These are phyloP conservation scores for Hypolimnas misippus DNA, from an alignment of 2,888 invertebrate genomes.

Conservation along the genomic window DNA sequence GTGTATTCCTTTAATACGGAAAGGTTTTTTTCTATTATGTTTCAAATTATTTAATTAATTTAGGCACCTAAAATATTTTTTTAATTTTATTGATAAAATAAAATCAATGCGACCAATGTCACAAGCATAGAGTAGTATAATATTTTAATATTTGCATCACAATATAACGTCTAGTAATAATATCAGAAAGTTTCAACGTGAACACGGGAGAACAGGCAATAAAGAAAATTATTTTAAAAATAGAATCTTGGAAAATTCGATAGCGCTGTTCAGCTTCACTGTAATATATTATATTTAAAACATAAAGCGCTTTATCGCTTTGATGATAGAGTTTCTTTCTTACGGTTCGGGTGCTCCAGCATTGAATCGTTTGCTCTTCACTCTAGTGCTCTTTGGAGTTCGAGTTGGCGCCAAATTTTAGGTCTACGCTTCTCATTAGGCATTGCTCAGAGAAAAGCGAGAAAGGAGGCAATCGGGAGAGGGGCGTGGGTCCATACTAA, in stretches of 20 bases:
- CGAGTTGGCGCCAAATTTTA: constrained; percentile 82
- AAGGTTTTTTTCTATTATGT: too few relatives aligned
- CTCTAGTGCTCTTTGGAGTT: constrained; percentile 73
- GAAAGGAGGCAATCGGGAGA: constrained; percentile 43
- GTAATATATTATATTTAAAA: constrained; percentile 36
- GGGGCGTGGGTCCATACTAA: constrained; percentile 58
- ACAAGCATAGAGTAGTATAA: too few relatives aligned
- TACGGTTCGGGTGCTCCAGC: constrained; percentile 45
- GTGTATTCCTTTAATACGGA: too few relatives aligned
- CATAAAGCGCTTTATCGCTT: constrained; percentile 38
- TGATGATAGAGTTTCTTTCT: constrained; percentile 41
- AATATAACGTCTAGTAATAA: neutral
- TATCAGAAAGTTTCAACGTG: too few relatives aligned
- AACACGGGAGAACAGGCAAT: constrained; percentile 14
- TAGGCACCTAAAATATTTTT: too few relatives aligned
- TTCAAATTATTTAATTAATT: too few relatives aligned
- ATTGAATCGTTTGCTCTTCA: constrained; percentile 47
- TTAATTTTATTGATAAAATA: too few relatives aligned
- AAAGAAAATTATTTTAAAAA: constrained; percentile 42
- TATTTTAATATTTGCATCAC: neutral
- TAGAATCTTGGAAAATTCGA: constrained; percentile 62
- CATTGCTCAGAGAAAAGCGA: constrained; percentile 55
- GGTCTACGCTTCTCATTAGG: constrained; percentile 80
- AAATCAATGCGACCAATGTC: too few relatives aligned
- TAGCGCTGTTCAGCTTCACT: constrained; percentile 38